Evolutionary conservation across 1,140 invertebrate species (phyloP), one percentile per base, ranked within the genome.

Genomic region (Drosophila truncata): DNA sequence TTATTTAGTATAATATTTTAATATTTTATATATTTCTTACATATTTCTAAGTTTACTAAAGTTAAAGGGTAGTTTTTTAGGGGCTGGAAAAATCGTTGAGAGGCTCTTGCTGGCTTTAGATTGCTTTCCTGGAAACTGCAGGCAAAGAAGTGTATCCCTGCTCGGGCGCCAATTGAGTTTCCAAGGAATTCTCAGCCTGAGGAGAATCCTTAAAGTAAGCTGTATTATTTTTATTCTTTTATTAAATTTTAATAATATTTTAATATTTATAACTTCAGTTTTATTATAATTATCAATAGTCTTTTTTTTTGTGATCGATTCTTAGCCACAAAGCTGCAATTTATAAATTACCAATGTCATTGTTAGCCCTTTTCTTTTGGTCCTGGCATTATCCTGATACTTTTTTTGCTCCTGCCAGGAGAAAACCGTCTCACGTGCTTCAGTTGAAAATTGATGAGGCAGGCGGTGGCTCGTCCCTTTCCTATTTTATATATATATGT

Each of bases 391-490:
- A 44, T 31, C 11, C 11, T 14, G 4, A n/a, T n/a, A n/a, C n/a
- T n/a, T 18, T 31, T 18, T 29, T 8, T 9, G 27, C 8, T 71
- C 16, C 46, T 46, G 11, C 33, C 4, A 23, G 11, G n/a, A 52
- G 7, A 9, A 25, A 25, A 47, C 23, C 16, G 13, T 63, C 67
- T 63, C 54, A 80, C 72, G 73, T 82, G 78, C 46, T 81, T 20
- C 13, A 35, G 52, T 49, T 65, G 46, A 50, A 72, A 85, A 85
- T 85, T 84, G 82, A 84, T 84, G 77, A 80, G 81, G 62, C 79
- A 41, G 46, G 31, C 63, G 18, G 25, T 66, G 9, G 58, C 35
- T 61, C 47, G 20, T 27, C 29, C 20, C 31, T 13, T 39, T 11
- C 10, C 10, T 18, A 13, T 18, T 18, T 13, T 50, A 13, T 50